Conservation (phyloP, 37 sponge, comb jelly and placozoan species). For the Ianthella basta region DNA sequence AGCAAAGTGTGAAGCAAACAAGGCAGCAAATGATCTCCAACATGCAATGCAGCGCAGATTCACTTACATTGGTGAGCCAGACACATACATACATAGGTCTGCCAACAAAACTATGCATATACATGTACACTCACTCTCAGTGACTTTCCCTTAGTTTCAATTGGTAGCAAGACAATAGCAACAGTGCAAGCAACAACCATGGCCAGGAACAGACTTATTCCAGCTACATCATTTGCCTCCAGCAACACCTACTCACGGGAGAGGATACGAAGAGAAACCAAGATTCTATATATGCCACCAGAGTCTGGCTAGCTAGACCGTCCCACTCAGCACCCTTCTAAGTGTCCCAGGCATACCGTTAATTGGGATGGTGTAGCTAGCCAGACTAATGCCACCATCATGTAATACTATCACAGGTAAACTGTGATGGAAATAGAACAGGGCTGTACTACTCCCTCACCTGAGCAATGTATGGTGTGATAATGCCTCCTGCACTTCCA, state of each 20-base stretch:
- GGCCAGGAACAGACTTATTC: constrained; percentile 17
- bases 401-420: background rate
- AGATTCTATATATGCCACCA: too few relatives aligned
- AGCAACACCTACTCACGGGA: background rate
- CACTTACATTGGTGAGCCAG: too few relatives aligned
- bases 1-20: too few relatives aligned
- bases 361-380: too few relatives aligned
- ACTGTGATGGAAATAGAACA: background rate
- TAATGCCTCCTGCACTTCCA: constrained; percentile 11
- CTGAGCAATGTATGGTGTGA: constrained; percentile 34
- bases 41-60: too few relatives aligned
- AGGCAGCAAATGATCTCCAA: too few relatives aligned
- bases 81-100: too few relatives aligned
- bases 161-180: constrained; percentile 22
- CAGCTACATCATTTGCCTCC: constrained; percentile 16
- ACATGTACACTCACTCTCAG: constrained; percentile 5
- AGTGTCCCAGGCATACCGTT: background rate
- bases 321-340: background rate
- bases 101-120: too few relatives aligned
- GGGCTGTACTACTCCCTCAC: background rate
- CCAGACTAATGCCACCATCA: too few relatives aligned
- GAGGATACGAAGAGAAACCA: too few relatives aligned
- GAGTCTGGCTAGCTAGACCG: too few relatives aligned
- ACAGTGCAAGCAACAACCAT: background rate
- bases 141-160: constrained; percentile 34